These are phyloP conservation scores for Hypena proboscidalis DNA, from an alignment of 2,888 invertebrate genomes.

Conservation along the genomic window DNA sequence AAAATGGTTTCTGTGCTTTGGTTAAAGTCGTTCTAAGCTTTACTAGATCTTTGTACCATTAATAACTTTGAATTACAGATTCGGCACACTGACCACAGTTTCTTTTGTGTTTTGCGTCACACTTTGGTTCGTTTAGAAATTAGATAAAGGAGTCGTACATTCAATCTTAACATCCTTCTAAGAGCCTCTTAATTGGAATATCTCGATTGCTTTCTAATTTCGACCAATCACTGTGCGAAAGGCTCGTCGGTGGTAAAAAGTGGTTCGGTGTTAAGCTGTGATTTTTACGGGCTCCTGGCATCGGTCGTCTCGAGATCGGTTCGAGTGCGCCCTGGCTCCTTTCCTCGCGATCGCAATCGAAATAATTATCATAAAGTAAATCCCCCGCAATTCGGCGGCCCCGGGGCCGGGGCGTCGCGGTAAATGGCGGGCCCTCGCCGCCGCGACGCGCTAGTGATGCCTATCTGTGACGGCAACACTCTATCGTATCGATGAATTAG, in stretches of 20 bases:
- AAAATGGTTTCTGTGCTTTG: constrained; percentile 1
- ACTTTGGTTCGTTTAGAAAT: constrained; percentile 18
- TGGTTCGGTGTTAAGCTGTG: constrained; percentile 62
- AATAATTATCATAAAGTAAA: constrained; percentile 84
- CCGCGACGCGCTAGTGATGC: constrained; percentile 63
- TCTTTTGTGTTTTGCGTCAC: constrained; percentile 3
- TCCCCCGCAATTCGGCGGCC: constrained; percentile 79
- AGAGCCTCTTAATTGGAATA: constrained; percentile 54
- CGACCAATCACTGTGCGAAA: constrained; percentile 63
- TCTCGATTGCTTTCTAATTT: constrained; percentile 60
- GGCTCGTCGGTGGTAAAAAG: constrained; percentile 57
- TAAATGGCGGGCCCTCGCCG: constrained; percentile 68
- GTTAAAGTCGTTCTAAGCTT: no score
- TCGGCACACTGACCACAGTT: constrained; percentile 4
- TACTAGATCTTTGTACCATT: no score
- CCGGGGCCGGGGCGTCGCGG: constrained; percentile 65
- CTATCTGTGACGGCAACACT: constrained; percentile 41
- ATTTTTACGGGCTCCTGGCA: constrained; percentile 67
- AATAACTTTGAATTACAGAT: constrained; percentile 9
- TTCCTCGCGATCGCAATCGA: constrained; percentile 79
- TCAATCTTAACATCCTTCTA: constrained; percentile 45
- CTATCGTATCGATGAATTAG: constrained; percentile 52
- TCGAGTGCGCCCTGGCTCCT: constrained; percentile 66
- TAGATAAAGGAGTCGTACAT: constrained; percentile 37
- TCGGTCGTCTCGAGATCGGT: constrained; percentile 60